phyloP scores from a whole-genome alignment of 1,140 invertebrate species.

The Campoletis sonorensis region DNA sequence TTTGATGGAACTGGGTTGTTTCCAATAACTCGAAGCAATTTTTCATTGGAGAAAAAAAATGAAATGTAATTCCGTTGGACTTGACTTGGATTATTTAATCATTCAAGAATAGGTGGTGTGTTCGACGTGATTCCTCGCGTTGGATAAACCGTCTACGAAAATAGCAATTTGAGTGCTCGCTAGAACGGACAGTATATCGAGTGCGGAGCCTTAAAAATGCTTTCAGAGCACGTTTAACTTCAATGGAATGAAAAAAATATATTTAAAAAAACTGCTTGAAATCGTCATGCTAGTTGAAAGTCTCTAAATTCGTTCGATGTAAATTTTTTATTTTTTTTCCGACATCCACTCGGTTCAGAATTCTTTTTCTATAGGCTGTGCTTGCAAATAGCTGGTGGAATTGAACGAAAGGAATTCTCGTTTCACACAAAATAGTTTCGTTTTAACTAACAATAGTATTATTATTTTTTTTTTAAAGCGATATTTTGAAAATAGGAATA shows the following conservation, averaged over 20 bases:
- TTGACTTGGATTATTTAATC: slow-evolving; percentile 17
- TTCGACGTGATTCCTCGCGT: slow-evolving; percentile 28
- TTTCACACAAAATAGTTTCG: too few relatives aligned
- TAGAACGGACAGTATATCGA: slow-evolving; percentile 26
- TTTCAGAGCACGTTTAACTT: slow-evolving; percentile 11
- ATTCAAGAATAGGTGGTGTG: not conserved
- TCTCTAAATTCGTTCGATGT: not conserved
- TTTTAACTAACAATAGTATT: too few relatives aligned
- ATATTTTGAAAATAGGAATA: too few relatives aligned
- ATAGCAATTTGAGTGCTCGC: slow-evolving; percentile 39
- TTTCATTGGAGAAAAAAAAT: not conserved
- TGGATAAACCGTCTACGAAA: slow-evolving; percentile 40
- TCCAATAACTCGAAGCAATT: not conserved
- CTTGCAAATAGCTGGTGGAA: not conserved
- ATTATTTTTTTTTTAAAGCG: too few relatives aligned
- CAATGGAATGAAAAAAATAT: not conserved
- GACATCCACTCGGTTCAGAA: not conserved
- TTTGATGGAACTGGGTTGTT: too few relatives aligned
- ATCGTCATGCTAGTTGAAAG: slow-evolving; percentile 3
- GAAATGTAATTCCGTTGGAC: not conserved
- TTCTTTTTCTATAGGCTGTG: not conserved
- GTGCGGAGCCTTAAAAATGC: not conserved
- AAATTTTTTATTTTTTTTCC: not conserved
- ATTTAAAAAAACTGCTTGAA: not conserved
- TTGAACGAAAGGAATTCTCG: too few relatives aligned